A percentile compares a stretch with the other conserved stretches of the same genome.
Evolutionary conservation across 2,113 vertebrate species (phyloP).

Genomic region (Ochotona curzoniae): DNA sequence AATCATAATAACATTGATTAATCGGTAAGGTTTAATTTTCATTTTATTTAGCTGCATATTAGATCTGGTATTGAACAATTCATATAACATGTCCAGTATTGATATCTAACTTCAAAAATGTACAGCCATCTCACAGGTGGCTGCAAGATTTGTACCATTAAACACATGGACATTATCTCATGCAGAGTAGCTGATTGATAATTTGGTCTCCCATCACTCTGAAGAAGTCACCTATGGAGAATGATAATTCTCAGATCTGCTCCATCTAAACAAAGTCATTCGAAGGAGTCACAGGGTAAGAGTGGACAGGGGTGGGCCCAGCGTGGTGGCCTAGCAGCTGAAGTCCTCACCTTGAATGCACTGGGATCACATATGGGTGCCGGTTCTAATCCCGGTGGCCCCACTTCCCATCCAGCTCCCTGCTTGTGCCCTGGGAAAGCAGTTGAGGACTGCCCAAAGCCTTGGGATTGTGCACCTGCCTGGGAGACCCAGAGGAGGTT

Average conservation of each 20-base stretch:
- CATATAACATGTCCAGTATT: background rate
- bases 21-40: background rate
- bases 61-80: background rate
- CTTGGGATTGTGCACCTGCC: too few relatives aligned
- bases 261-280: background rate
- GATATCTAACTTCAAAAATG: background rate
- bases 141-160: background rate
- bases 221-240: background rate
- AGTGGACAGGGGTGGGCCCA: background rate
- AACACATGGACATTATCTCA: too few relatives aligned
- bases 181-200: background rate
- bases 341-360: too few relatives aligned
- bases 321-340: too few relatives aligned
- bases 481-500: too few relatives aligned
- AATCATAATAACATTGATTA: background rate
- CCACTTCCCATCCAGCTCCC: too few relatives aligned
- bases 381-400: too few relatives aligned
- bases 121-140: background rate
- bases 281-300: background rate
- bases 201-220: background rate
- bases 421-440: background rate
- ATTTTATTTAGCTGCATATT: slow-evolving; percentile 27
- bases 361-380: too few relatives aligned
- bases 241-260: background rate
- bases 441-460: background rate